Evolutionary conservation across 2,888 invertebrate species (phyloP).

Genomic region (Phrixothrix hirtus): DNA sequence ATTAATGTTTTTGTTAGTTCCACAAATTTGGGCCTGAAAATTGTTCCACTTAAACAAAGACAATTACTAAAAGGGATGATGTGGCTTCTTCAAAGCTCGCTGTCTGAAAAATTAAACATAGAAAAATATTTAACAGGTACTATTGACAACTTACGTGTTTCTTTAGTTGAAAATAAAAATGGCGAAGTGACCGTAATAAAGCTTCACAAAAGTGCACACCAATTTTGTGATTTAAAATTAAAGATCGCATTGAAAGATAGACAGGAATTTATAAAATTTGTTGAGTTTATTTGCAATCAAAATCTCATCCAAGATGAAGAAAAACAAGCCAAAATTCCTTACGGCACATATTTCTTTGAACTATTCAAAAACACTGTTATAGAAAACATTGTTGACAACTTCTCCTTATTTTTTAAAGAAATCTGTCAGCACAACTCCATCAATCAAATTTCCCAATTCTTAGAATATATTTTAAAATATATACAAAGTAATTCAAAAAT

Average conservation of each 20-base stretch:
- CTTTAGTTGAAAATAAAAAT: slow-evolving; percentile 18
- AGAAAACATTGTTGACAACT: slow-evolving; percentile 38
- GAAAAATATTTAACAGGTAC: slow-evolving; percentile 14
- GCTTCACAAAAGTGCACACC: slow-evolving; percentile 24
- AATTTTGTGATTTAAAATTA: slow-evolving; percentile 33
- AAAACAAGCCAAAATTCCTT: slow-evolving; percentile 33
- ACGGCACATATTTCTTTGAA: slow-evolving; percentile 44
- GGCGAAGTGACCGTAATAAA: slow-evolving; percentile 12
- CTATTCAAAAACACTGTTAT: slow-evolving; percentile 43
- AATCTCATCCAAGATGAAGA: slow-evolving; percentile 38
- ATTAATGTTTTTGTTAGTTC: slow-evolving; percentile 26
- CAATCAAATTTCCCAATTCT: slow-evolving; percentile 9
- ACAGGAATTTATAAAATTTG: slow-evolving; percentile 35
- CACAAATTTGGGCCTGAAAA: slow-evolving; percentile 36
- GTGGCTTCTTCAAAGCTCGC: slow-evolving; percentile 32
- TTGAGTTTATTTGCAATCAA: slow-evolving; percentile 37
- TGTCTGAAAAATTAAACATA: slow-evolving; percentile 38
- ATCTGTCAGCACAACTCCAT: background rate
- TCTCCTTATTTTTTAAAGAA: slow-evolving; percentile 36
- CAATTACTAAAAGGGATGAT: slow-evolving; percentile 43
- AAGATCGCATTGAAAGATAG: slow-evolving; percentile 40
- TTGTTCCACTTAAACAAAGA: slow-evolving; percentile 40
- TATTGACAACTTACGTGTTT: slow-evolving; percentile 16
- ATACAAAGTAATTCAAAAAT: slow-evolving; percentile 24
- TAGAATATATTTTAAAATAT: slow-evolving; percentile 31